A percentile compares a stretch with the other conserved stretches of the same genome.
Evolutionary conservation across 1,140 invertebrate species (phyloP).

Genomic region (Aphelenchoides fujianensis): DNA sequence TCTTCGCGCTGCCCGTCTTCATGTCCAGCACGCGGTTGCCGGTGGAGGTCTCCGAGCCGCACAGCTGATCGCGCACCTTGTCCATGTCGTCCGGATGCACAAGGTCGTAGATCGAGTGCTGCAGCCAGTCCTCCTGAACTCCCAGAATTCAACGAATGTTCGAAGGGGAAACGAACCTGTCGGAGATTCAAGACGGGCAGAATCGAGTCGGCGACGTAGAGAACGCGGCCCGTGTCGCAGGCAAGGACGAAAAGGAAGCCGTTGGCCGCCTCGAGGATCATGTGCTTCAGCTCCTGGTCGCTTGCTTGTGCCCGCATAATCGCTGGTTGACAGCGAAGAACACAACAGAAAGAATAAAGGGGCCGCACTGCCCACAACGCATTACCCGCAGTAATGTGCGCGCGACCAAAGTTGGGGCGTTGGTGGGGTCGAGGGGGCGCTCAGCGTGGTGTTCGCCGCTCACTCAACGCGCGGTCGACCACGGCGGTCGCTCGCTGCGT

Average conservation of each 20-base stretch:
- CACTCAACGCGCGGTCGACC: no score
- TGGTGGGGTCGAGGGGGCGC: no score
- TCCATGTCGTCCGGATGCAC: conserved; percentile 97
- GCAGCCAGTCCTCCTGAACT: conserved; percentile 88
- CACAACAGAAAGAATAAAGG: no score
- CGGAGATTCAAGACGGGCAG: conserved; percentile 93
- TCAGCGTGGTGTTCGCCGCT: no score
- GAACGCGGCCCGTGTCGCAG: conserved; percentile 91
- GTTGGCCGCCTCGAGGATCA: conserved; percentile 97
- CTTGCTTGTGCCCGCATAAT: no score
- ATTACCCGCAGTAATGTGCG: no score
- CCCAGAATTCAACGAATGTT: conserved; percentile 4
- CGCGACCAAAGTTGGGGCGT: no score
- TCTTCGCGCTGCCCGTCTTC: conserved; percentile 79
- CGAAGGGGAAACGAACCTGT: conserved; percentile 67
- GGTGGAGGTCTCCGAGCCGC: conserved; percentile 91
- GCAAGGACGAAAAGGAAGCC: conserved; percentile 97
- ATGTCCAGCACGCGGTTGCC: conserved; percentile 92
- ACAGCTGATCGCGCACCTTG: conserved; percentile 89
- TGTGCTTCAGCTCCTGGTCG: conserved; percentile 98
- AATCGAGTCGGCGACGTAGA: conserved; percentile 97
- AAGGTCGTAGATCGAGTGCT: conserved; percentile 86
- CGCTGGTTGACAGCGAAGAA: no score
- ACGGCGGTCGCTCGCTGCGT: no score
- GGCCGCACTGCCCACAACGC: no score